Evolutionary conservation across 1,140 invertebrate species (phyloP).

Genomic region (Mercenaria mercenaria): DNA sequence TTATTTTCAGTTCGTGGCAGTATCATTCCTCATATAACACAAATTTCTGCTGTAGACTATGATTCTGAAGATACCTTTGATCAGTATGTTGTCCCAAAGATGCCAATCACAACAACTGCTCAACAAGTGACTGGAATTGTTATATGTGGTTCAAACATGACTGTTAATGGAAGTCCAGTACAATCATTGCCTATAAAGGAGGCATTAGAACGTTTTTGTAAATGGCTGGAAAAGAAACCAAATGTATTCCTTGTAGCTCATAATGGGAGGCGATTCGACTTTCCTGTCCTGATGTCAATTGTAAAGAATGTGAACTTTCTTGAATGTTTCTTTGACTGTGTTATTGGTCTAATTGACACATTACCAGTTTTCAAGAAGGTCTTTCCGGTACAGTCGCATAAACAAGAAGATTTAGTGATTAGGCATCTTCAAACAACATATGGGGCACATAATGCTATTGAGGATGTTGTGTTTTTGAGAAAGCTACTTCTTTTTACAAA

Average conservation of each 20-base stretch:
- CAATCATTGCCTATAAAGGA: neutral
- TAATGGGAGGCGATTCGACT: conserved; percentile 62
- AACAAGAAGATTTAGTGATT: conserved; percentile 9
- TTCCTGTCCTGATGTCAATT: conserved; percentile 8
- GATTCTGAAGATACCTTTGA: neutral
- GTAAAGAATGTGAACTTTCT: neutral
- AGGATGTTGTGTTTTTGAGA: neutral
- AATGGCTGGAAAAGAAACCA: conserved; percentile 4
- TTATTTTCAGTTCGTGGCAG: conserved; percentile 47
- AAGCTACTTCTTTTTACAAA: neutral
- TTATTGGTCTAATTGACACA: neutral
- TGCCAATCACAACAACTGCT: conserved; percentile 27
- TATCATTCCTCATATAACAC: conserved; percentile 54
- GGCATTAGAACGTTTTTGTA: conserved; percentile 6
- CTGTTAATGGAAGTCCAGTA: conserved; percentile 33
- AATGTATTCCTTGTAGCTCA: conserved; percentile 57
- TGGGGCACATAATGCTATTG: conserved; percentile 26
- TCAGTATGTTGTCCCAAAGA: conserved; percentile 31
- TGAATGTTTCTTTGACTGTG: neutral
- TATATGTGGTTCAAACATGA: conserved; percentile 18
- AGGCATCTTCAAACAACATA: neutral
- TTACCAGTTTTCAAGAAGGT: conserved; percentile 4
- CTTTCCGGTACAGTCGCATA: conserved; percentile 13
- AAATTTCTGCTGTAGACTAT: conserved; percentile 40
- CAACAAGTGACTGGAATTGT: conserved; percentile 23